These are phyloP conservation scores for Aleiodes leptofemur DNA, from an alignment of 2,888 invertebrate genomes.

Conservation along the genomic window DNA sequence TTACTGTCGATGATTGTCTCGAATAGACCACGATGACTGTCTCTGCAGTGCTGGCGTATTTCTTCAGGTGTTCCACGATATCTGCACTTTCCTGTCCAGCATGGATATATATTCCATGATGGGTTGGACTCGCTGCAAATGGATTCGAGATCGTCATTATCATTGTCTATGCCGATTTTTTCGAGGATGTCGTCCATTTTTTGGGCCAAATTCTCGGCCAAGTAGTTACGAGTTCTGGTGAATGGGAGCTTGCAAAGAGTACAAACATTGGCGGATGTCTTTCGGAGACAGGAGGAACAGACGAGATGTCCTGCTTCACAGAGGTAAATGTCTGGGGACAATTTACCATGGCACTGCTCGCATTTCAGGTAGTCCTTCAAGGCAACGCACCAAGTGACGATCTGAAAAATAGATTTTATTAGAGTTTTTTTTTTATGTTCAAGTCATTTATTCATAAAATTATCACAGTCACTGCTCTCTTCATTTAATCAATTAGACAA, in stretches of 20 bases:
- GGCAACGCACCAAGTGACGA: background rate
- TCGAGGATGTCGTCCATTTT: constrained; percentile 1
- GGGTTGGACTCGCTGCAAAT: background rate
- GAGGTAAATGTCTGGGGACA: background rate
- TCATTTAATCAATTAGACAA: no score
- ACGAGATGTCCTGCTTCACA: background rate
- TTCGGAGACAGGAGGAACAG: background rate
- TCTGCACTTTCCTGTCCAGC: background rate
- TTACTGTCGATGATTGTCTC: background rate
- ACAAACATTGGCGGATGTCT: background rate
- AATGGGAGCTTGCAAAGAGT: background rate
- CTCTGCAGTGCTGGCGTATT: background rate
- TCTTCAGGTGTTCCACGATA: background rate
- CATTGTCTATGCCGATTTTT: background rate
- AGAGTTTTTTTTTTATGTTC: no score
- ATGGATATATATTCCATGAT: background rate
- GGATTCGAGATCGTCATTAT: background rate
- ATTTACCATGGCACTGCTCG: background rate
- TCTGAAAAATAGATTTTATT: constrained; percentile 9
- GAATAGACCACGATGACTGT: background rate
- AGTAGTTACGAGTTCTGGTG: constrained; percentile 1
- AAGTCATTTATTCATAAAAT: no score
- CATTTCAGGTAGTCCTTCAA: constrained; percentile 8
- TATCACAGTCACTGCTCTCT: no score
- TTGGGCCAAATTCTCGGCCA: background rate